Evolutionary conservation across 2,888 invertebrate species (phyloP), one percentile per base, ranked within the genome.

Genomic region (Xiphydria camelus): DNA sequence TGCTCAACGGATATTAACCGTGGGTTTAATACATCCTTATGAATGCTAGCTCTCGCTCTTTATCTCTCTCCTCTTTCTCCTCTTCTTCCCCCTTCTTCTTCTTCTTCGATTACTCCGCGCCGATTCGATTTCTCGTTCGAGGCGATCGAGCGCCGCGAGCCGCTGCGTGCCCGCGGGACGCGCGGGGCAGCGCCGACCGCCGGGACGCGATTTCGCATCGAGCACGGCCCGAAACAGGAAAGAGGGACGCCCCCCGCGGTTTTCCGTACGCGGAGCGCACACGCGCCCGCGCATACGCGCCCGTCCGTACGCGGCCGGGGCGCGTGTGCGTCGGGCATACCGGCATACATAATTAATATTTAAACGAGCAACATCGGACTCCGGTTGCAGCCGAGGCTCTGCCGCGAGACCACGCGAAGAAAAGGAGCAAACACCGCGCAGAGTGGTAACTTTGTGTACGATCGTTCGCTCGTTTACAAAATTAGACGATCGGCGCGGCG

Each of bases 281-380:
- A 59, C 60, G 57, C 54, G 60, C 58, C n/a, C n/a, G 40, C 37
- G 49, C 29, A 29, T 29, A 14, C 29, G 12, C 29, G 14, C 0
- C 15, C 14, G 12, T 7, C 26, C 22, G 7, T 7, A 7, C 7
- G 12, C 10, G 26, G 10, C 10, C 6, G 26, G n/a, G 1, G n/a
- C 34, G 18, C 62, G 61, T 58, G 61, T 57, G 62, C 62, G 61
- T 61, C 56, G 54, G 54, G 48, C 61, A 59, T 62, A 65, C 55
- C 60, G 59, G 65, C 65, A 68, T 70, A 64, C 70, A 70, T 71
- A 71, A 71, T 70, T 68, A 70, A 70, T 70, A 71, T 70, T 70
- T 67, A 64, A 69, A 64, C 61, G 66, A 64, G 63, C 41, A 52
- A 51, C 49, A 51, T 55, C 49, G 54, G 45, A 12, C 5, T 17